phyloP scores from a whole-genome alignment of 1,140 invertebrate genomes.

The Micrasema minimum region DNA sequence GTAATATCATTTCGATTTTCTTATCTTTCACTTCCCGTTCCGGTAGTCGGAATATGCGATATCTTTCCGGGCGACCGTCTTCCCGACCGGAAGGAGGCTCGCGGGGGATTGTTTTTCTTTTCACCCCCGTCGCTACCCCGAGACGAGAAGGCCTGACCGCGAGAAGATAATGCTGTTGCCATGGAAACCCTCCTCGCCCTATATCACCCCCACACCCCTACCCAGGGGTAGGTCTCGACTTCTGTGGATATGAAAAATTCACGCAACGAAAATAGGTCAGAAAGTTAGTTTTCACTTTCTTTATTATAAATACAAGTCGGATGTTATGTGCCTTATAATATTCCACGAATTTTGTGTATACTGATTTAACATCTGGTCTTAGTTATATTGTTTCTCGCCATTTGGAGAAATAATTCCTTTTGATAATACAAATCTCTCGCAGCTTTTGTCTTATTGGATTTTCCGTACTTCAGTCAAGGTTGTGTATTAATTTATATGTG shows the following conservation, averaged over 20 bases:
- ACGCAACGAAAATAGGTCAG: slow-evolving; percentile 27
- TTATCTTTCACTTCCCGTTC: background rate
- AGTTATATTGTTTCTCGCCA: no score
- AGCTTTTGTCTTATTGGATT: no score
- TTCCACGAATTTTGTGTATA: no score
- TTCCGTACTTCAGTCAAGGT: no score
- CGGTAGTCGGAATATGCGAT: slow-evolving; percentile 27
- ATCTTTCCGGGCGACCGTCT: slow-evolving; percentile 34
- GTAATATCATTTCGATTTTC: slow-evolving; percentile 4
- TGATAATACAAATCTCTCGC: no score
- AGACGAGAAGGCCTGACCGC: slow-evolving; percentile 48
- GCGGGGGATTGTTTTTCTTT: slow-evolving; percentile 44
- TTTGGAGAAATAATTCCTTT: no score
- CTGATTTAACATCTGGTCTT: no score
- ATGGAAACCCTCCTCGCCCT: slow-evolving; percentile 49
- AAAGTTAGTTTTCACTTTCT: slow-evolving; percentile 33
- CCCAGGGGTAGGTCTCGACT: background rate
- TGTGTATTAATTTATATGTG: no score
- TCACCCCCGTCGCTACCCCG: slow-evolving; percentile 5
- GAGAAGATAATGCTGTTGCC: slow-evolving; percentile 52
- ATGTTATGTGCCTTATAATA: no score
- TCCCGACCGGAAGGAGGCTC: slow-evolving; percentile 5
- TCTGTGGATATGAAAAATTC: slow-evolving; percentile 29
- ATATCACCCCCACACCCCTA: slow-evolving; percentile 14
- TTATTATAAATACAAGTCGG: no score